Conservation (phyloP, 2,797 vertebrate genomes). For the Acanthis flammea region DNA sequence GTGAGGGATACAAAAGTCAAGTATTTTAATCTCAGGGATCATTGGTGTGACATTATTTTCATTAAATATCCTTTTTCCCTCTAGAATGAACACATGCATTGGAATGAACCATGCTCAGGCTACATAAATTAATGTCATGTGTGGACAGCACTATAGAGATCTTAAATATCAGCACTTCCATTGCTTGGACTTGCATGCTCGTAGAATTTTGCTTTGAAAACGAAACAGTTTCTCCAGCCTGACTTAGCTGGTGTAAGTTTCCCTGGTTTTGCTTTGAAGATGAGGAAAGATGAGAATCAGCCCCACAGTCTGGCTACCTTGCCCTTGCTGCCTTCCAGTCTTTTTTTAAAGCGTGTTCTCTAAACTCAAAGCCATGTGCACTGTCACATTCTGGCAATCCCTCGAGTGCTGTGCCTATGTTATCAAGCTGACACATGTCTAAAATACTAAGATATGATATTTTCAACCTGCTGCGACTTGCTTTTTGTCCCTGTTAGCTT, state of each 20-base stretch:
- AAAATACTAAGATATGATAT: slow-evolving; percentile 70
- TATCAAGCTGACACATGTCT: slow-evolving; percentile 81
- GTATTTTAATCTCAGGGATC: neutral
- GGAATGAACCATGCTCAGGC: neutral
- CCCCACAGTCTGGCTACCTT: neutral
- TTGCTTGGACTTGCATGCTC: neutral
- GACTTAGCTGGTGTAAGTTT: neutral
- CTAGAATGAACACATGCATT: neutral
- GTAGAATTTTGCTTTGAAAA: neutral
- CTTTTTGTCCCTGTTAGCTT: slow-evolving; percentile 69
- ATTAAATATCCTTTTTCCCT: neutral
- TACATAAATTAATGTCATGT: neutral
- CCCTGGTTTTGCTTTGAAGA: neutral
- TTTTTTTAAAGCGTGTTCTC: slow-evolving; percentile 23
- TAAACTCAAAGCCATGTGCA: slow-evolving; percentile 53
- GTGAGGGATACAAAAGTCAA: neutral
- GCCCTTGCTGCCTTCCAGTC: slow-evolving; percentile 5
- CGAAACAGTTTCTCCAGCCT: neutral
- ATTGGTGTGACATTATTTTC: neutral
- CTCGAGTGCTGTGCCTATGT: slow-evolving; percentile 49
- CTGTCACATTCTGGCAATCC: slow-evolving; percentile 62
- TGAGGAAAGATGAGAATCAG: slow-evolving; percentile 7
- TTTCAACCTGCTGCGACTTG: slow-evolving; percentile 70
- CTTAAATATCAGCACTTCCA: neutral
- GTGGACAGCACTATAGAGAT: neutral